Base-by-base conservation (phyloP, 2,888 invertebrate genomes). In the Carabus problematicus region DNA sequence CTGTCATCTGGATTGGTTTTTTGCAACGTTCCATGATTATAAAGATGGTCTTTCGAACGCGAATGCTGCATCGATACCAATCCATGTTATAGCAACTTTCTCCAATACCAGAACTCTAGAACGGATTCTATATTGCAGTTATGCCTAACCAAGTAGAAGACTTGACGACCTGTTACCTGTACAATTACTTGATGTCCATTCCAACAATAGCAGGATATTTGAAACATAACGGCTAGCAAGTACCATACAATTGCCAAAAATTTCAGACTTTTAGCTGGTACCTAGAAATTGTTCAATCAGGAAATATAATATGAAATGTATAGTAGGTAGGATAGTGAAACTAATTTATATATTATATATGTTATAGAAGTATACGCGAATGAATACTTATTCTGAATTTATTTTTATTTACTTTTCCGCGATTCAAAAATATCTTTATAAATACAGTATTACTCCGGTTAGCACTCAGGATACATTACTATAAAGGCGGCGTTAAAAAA, bases 101-200 rank as follows among this genome's bases (percentile, higher is more conserved):
- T 8, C 55, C 64, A 43, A 64, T 64, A 41, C 19, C 43, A 43
- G 64, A 64, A 56, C 55, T 64, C 64, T 64, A 64, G 52, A 12
- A 12, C 43, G 1, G 9, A 9, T 18, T 29, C 29, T 29, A 29
- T 2, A 29, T 29, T 29, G 2, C 6, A 29, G 29, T 29, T 29
- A 29, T 29, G 2, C 6, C 29, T 29, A 29, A 29, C 29, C 6
- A 29, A 29, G 29, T 3, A 29, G 6, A 29, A 29, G 2, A 29
- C 29, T 6, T 29, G 29, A 47, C 16, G 9, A n/a, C 12, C 9
- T 47, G 11, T 61, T 56, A 67, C 67, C 39, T 67, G 52, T 12
- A 60, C 54, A 12, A 52, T 60, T 12, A 67, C 67, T 54, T 67
- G 67, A n/a, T 67, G 59, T 41, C 67, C 67, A 54, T 67, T 67